Percentiles rank a stretch among this genome's conserved stretches.
These are phyloP conservation scores for Ormyrus thymus DNA, from an alignment of 2,888 invertebrate species.

Conservation along the genomic window DNA sequence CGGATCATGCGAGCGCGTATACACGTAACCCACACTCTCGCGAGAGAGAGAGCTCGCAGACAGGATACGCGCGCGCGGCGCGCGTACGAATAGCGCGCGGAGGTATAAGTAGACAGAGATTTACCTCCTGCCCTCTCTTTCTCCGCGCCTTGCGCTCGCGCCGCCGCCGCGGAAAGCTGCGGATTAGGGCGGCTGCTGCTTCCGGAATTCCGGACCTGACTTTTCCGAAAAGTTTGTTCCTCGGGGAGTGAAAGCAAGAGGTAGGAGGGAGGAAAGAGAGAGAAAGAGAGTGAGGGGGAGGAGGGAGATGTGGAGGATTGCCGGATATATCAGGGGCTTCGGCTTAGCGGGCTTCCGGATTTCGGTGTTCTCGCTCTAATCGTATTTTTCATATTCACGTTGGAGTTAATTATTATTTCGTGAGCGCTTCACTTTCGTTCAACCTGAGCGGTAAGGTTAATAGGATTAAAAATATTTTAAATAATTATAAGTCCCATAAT, in stretches of 20 bases:
- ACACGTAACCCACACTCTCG: neutral
- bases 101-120: slow-evolving; percentile 57
- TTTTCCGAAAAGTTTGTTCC: slow-evolving; percentile 60
- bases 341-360: slow-evolving; percentile 56
- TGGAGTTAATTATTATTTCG: too few relatives aligned
- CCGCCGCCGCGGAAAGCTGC: slow-evolving; percentile 44
- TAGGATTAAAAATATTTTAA: too few relatives aligned
- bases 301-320: slow-evolving; percentile 17
- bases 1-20: slow-evolving; percentile 9
- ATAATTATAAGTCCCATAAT: too few relatives aligned
- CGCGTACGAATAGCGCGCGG: slow-evolving; percentile 30
- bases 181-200: slow-evolving; percentile 53
- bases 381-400: too few relatives aligned
- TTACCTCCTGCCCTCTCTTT: slow-evolving; percentile 44
- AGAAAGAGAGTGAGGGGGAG: slow-evolving; percentile 38
- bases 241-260: slow-evolving; percentile 30
- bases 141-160: neutral
- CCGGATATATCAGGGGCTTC: slow-evolving; percentile 56
- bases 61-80: slow-evolving; percentile 51
- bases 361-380: neutral
- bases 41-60: neutral
- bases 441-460: too few relatives aligned
- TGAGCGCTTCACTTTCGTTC: too few relatives aligned
- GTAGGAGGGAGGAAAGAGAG: slow-evolving; percentile 43
- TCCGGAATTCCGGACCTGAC: slow-evolving; percentile 54